Evolutionary conservation across 2,113 vertebrate species (phyloP).

Genomic region (Cryptomyrus ogoouensis): DNA sequence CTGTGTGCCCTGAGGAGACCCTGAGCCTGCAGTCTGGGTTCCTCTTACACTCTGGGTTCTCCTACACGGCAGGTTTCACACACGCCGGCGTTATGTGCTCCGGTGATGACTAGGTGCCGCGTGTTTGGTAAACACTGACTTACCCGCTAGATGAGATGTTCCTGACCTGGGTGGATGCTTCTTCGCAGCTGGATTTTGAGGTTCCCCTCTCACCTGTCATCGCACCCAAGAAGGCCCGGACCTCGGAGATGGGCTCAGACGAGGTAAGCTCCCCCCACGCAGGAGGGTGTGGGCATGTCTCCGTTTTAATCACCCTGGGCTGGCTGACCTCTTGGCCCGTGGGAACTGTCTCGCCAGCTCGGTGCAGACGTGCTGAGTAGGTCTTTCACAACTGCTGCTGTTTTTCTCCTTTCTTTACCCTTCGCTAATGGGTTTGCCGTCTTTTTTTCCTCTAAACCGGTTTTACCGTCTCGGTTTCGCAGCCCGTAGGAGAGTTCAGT

Average conservation of each 20-base stretch:
- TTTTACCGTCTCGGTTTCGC: background rate
- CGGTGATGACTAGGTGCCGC: background rate
- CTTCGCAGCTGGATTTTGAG: slow-evolving; percentile 88
- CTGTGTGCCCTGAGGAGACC: background rate
- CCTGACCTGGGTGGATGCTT: background rate
- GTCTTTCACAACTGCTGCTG: background rate
- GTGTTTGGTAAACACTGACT: background rate
- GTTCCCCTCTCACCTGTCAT: slow-evolving; percentile 94
- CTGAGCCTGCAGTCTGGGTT: background rate
- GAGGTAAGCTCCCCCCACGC: slow-evolving; percentile 62
- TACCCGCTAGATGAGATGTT: background rate
- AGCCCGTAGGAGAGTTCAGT: background rate
- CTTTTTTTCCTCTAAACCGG: background rate
- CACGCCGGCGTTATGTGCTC: background rate
- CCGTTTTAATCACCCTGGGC: background rate
- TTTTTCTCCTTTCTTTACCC: background rate
- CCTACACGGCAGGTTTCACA: background rate
- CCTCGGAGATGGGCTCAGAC: slow-evolving; percentile 88
- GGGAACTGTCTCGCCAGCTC: background rate
- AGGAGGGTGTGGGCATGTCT: background rate
- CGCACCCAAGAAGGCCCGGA: slow-evolving; percentile 92
- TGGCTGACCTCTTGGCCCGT: background rate
- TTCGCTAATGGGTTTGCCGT: background rate
- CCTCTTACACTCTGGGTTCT: background rate
- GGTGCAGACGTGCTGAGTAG: background rate